Evolutionary conservation across 2,113 vertebrate species (phyloP).

Genomic region (Campylomormyrus tamandua): DNA sequence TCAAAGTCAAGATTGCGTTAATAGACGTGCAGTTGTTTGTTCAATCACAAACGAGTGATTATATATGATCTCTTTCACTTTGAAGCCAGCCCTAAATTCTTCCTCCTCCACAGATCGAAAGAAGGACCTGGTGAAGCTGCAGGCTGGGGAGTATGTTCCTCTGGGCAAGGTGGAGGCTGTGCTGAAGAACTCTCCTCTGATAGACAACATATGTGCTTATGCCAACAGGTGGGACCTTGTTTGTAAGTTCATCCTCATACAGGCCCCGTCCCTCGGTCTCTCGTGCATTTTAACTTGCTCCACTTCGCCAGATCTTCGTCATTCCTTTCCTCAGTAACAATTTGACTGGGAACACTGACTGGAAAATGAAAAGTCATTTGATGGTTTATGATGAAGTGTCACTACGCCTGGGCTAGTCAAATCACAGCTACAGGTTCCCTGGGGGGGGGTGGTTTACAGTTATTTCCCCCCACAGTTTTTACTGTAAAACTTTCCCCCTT

Average conservation of each 20-base stretch:
- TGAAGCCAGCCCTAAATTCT: background rate
- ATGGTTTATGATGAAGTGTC: background rate
- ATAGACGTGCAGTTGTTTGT: background rate
- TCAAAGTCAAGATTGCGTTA: background rate
- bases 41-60: background rate
- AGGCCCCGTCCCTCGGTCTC: background rate
- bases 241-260: background rate
- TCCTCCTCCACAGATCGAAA: constrained; percentile 74
- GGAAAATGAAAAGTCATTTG: background rate
- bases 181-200: constrained; percentile 81
- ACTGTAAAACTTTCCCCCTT: background rate
- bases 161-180: constrained; percentile 91
- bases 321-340: background rate
- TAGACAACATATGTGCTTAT: constrained; percentile 94
- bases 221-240: constrained; percentile 73
- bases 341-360: background rate
- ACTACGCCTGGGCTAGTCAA: background rate
- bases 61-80: background rate
- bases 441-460: background rate
- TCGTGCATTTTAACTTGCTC: background rate
- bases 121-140: constrained; percentile 93
- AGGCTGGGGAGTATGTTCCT: constrained; percentile 91
- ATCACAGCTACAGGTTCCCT: background rate
- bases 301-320: background rate
- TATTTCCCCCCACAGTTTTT: background rate